These are phyloP conservation scores for Trichoplax adhaerens DNA, from an alignment of 37 sponge, comb jelly and placozoan genomes.

Conservation along the genomic window DNA sequence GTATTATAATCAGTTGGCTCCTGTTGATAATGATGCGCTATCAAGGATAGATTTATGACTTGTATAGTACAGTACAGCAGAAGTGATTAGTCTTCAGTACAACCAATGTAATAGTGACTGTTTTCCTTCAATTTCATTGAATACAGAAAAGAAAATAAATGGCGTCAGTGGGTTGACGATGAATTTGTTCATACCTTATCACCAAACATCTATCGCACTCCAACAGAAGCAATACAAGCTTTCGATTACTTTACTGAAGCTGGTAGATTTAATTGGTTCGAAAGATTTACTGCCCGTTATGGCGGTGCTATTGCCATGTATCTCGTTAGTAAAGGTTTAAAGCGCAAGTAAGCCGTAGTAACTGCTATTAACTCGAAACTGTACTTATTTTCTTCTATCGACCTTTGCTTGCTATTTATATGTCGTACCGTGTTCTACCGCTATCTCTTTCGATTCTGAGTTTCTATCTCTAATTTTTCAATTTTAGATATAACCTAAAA, in stretches of 20 bases:
- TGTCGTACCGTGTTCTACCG: too few relatives aligned
- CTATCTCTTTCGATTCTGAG: neutral
- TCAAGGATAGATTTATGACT: too few relatives aligned
- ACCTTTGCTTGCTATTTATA: too few relatives aligned
- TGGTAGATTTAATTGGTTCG: constrained; percentile 51
- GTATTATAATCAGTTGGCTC: too few relatives aligned
- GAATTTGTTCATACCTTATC: constrained; percentile 56
- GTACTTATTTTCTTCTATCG: too few relatives aligned
- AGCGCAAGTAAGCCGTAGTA: constrained; percentile 29
- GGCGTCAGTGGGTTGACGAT: constrained; percentile 91
- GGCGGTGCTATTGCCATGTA: constrained; percentile 75
- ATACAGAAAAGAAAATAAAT: constrained; percentile 17
- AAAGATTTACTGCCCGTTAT: constrained; percentile 49
- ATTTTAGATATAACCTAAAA: constrained; percentile 36
- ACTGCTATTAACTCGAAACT: neutral
- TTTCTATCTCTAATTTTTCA: neutral
- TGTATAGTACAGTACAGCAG: neutral
- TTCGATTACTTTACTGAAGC: constrained; percentile 47
- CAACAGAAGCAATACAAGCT: constrained; percentile 37
- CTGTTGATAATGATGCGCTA: too few relatives aligned
- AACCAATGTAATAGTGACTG: neutral
- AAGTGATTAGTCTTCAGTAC: neutral
- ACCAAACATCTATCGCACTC: constrained; percentile 80
- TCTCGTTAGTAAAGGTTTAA: constrained; percentile 40
- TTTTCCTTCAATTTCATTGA: too few relatives aligned